A percentile compares a stretch with the other conserved stretches of the same genome.
Evolutionary conservation across 2,113 vertebrate species (phyloP).

Genomic region (Bufo bufo): DNA sequence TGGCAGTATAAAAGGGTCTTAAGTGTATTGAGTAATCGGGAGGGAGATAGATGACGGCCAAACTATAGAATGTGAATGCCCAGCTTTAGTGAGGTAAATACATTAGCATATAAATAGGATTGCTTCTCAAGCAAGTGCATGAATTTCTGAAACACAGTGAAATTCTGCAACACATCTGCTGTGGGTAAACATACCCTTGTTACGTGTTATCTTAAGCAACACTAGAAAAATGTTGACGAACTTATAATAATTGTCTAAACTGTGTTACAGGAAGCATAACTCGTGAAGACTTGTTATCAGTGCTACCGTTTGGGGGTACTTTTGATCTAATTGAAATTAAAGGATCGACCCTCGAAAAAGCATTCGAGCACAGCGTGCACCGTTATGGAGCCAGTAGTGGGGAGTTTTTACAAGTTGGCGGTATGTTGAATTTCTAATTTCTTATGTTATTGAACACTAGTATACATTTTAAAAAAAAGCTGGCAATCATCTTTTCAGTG

Average conservation of each 20-base stretch:
- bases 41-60: no score
- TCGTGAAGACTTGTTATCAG: slow-evolving; percentile 83
- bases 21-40: no score
- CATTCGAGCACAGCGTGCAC: slow-evolving; percentile 85
- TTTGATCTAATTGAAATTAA: slow-evolving; percentile 83
- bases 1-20: no score
- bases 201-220: neutral
- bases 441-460: neutral
- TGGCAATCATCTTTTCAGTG: neutral
- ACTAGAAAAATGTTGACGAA: neutral
- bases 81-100: no score
- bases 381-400: slow-evolving; percentile 79
- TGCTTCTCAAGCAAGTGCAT: no score
- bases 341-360: slow-evolving; percentile 83
- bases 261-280: slow-evolving; percentile 82
- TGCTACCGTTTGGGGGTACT: slow-evolving; percentile 89
- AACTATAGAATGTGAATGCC: no score
- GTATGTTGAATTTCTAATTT: slow-evolving; percentile 66
- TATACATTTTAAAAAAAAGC: no score
- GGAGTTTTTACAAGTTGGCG: slow-evolving; percentile 92
- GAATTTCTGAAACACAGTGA: no score
- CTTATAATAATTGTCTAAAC: neutral
- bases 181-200: neutral
- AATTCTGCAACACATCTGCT: no score
- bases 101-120: no score